These are phyloP conservation scores for Aramus guarauna DNA, from an alignment of 2,113 vertebrate genomes.

Conservation along the genomic window DNA sequence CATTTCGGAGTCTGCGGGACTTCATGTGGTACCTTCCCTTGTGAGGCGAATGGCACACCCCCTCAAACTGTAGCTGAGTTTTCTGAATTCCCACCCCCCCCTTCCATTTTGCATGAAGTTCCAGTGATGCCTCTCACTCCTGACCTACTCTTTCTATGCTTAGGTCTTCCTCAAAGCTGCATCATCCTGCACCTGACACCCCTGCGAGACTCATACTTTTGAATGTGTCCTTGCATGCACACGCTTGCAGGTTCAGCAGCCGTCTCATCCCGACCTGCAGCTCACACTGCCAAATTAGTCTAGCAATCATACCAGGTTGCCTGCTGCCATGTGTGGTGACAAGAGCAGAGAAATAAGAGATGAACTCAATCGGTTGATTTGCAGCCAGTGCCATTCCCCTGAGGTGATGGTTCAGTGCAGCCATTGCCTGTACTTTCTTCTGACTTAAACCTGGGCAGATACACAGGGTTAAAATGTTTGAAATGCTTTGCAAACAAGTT, in stretches of 20 bases:
- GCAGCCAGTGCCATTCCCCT: neutral
- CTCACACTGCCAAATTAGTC: neutral
- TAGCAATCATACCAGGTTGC: neutral
- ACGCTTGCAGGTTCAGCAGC: fast-evolving
- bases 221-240: neutral
- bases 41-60: neutral
- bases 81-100: neutral
- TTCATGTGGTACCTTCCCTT: neutral
- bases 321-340: neutral
- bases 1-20: neutral
- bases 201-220: fast-evolving
- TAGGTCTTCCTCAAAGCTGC: neutral
- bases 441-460: neutral
- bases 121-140: neutral
- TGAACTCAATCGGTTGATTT: neutral
- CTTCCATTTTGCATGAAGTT: slow-evolving; percentile 12
- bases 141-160: neutral
- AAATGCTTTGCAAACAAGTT: neutral
- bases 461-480: neutral
- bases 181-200: neutral
- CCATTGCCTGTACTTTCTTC: neutral
- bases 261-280: neutral
- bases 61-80: neutral
- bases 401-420: neutral
- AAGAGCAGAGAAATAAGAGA: neutral